These are phyloP conservation scores for Andrena trimmerana DNA, from an alignment of 2,888 invertebrate genomes.

Conservation along the genomic window DNA sequence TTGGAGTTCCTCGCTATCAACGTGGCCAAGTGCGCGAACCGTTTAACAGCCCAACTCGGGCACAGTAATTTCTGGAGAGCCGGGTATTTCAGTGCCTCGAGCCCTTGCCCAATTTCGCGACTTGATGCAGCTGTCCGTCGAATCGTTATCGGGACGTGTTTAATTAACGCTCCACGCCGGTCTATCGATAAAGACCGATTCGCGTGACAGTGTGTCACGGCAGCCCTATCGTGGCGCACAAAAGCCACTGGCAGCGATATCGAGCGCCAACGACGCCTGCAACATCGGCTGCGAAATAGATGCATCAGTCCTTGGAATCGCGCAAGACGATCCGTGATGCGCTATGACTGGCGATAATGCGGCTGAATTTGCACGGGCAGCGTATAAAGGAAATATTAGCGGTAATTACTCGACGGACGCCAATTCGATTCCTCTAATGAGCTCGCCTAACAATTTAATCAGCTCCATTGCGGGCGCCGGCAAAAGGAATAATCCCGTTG, in stretches of 20 bases:
- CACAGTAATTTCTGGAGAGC: no score
- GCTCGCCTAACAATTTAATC: conserved; percentile 12
- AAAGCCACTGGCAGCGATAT: background rate
- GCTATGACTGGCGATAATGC: conserved; percentile 1
- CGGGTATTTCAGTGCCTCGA: no score
- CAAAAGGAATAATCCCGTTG: background rate
- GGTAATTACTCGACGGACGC: conserved; percentile 15
- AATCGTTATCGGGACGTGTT: conserved; percentile 1
- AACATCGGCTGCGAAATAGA: conserved; percentile 15
- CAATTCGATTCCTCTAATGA: conserved; percentile 25
- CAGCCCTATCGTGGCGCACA: background rate
- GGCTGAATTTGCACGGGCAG: background rate
- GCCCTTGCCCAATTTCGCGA: no score
- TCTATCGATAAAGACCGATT: conserved; percentile 7
- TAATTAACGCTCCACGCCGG: background rate
- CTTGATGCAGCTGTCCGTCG: background rate
- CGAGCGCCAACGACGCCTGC: background rate
- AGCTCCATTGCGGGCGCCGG: background rate
- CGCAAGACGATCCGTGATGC: conserved; percentile 20
- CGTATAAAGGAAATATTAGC: background rate
- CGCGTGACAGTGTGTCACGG: background rate
- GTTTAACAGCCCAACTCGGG: no score
- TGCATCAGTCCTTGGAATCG: background rate
- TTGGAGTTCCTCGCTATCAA: no score
- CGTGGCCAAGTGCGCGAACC: no score